Percentiles rank a stretch among this genome's conserved stretches.
Evolutionary conservation across 2,797 vertebrate genomes (phyloP).

Genomic region (Micrastur ruficollis): DNA sequence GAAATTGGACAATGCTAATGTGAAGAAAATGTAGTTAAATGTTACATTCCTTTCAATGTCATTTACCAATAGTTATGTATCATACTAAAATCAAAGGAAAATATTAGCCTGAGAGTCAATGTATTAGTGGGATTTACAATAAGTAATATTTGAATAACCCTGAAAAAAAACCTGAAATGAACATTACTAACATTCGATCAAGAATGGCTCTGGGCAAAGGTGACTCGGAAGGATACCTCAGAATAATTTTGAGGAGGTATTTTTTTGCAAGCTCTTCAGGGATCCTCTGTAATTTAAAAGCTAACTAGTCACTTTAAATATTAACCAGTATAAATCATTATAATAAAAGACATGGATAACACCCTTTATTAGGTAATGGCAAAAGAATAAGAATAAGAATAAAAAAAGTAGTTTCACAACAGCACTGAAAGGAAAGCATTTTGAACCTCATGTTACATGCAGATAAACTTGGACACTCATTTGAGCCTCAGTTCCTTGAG

Average conservation of each 20-base stretch:
- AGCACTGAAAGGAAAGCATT: background rate
- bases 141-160: slow-evolving; percentile 70
- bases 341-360: background rate
- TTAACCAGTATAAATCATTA: background rate
- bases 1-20: slow-evolving; percentile 77
- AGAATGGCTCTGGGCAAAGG: slow-evolving; percentile 45
- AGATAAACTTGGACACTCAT: slow-evolving; percentile 25
- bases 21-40: slow-evolving; percentile 72
- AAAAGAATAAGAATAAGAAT: background rate
- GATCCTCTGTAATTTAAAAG: background rate
- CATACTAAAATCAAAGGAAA: slow-evolving; percentile 71
- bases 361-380: background rate
- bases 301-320: background rate
- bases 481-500: background rate
- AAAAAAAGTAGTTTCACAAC: background rate
- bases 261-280: background rate
- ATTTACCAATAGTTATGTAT: slow-evolving; percentile 67
- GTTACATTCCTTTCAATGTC: slow-evolving; percentile 72
- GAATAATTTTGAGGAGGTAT: background rate
- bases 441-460: background rate
- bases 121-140: slow-evolving; percentile 49
- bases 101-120: slow-evolving; percentile 61
- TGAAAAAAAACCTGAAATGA: slow-evolving; percentile 48
- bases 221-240: slow-evolving; percentile 8
- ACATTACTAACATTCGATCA: slow-evolving; percentile 8